These are phyloP conservation scores for Mythimna vitellina DNA, from an alignment of 2,888 invertebrate genomes.

Conservation along the genomic window DNA sequence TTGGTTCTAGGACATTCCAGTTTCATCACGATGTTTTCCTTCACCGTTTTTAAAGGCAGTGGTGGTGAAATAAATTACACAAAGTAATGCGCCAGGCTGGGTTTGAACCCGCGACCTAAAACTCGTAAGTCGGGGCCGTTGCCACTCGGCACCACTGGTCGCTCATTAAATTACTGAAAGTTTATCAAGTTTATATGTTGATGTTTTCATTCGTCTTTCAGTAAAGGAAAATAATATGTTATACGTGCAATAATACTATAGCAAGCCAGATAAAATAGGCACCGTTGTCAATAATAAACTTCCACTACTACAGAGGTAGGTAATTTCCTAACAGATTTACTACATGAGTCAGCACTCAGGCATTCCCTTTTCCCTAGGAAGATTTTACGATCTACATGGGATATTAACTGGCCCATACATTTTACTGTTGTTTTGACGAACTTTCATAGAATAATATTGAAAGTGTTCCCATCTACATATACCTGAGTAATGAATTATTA, in stretches of 20 bases:
- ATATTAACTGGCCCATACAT: slow-evolving; percentile 27
- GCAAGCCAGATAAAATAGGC: not conserved
- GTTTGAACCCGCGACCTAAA: too few species aligned
- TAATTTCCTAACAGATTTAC: slow-evolving; percentile 22
- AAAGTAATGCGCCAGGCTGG: too few species aligned
- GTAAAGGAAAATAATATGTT: not conserved
- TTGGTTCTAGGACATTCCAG: too few species aligned
- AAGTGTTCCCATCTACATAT: too few species aligned
- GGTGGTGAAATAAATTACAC: too few species aligned
- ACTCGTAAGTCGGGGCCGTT: too few species aligned
- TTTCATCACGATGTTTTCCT: too few species aligned
- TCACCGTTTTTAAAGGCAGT: too few species aligned
- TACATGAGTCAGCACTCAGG: slow-evolving; percentile 22
- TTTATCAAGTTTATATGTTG: not conserved
- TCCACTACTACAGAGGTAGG: not conserved
- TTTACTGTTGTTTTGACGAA: slow-evolving; percentile 23
- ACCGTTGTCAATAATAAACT: slow-evolving; percentile 8
- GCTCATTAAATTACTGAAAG: too few species aligned
- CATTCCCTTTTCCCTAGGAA: slow-evolving; percentile 13
- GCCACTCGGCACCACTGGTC: too few species aligned
- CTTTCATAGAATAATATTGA: not conserved
- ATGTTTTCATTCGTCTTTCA: not conserved
- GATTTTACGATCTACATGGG: slow-evolving; percentile 32
- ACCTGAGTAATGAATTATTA: too few species aligned
- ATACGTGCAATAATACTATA: not conserved